These are phyloP conservation scores for Drosophila basisetae DNA, from an alignment of 2,888 invertebrate genomes.

Conservation along the genomic window DNA sequence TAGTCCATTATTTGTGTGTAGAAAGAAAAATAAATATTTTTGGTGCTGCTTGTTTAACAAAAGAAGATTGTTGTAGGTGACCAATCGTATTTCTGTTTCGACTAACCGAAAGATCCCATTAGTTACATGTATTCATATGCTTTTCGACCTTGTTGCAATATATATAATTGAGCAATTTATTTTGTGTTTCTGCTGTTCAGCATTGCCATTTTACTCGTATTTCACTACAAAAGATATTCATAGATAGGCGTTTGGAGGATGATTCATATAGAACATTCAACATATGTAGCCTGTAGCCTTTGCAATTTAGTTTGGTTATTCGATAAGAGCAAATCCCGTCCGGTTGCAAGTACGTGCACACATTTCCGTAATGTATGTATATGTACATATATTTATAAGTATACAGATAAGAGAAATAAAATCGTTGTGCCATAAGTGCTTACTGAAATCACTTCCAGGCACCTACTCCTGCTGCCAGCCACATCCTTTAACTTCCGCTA, in stretches of 20 bases:
- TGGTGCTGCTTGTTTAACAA: background rate
- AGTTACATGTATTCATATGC: slow-evolving; percentile 1
- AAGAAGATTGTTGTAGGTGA: background rate
- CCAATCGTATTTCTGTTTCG: slow-evolving; percentile 7
- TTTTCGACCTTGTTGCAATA: slow-evolving; percentile 3
- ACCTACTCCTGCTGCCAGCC: slow-evolving; percentile 35
- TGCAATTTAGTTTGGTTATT: slow-evolving; percentile 28
- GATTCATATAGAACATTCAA: slow-evolving; percentile 6
- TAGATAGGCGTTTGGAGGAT: background rate
- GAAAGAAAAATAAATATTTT: no score
- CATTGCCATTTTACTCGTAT: slow-evolving; percentile 4
- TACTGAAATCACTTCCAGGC: slow-evolving; percentile 73
- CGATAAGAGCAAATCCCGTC: slow-evolving; percentile 51
- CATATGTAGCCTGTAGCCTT: background rate
- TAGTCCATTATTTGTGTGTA: no score
- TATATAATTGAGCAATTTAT: slow-evolving; percentile 7
- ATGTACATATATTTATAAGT: slow-evolving; percentile 14
- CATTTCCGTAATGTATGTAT: slow-evolving; percentile 28
- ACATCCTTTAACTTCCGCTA: slow-evolving; percentile 51
- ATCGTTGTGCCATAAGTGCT: slow-evolving; percentile 70
- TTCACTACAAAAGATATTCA: background rate
- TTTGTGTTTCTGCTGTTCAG: background rate
- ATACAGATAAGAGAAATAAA: slow-evolving; percentile 52
- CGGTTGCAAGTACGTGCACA: slow-evolving; percentile 50
- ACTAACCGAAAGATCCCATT: background rate